A percentile compares a stretch with the other conserved stretches of the same genome.
Conservation (phyloP, 1,140 invertebrate genomes). For the Solenopsis invicta region DNA sequence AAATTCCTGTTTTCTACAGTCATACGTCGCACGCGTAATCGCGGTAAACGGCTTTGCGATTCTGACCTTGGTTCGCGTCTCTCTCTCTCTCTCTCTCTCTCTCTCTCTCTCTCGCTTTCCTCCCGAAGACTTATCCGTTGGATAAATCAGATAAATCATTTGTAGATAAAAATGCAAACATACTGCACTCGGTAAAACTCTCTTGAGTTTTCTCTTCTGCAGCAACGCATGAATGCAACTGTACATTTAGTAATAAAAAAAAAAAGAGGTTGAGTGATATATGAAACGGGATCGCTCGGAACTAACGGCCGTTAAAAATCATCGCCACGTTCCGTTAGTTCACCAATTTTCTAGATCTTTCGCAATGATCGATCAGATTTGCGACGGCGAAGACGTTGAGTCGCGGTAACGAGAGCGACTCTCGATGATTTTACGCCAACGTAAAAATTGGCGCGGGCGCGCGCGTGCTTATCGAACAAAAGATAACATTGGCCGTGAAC, state of each 20-base stretch:
- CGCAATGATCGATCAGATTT: neutral
- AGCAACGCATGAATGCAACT: neutral
- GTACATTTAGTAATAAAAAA: conserved; percentile 2
- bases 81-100: too few relatives aligned
- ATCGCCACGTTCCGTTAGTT: neutral
- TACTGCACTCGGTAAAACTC: neutral
- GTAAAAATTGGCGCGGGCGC: neutral
- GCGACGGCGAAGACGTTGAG: neutral
- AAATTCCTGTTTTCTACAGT: neutral
- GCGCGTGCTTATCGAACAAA: conserved; percentile 1
- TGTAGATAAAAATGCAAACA: neutral
- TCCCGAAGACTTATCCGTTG: neutral
- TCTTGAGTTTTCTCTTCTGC: neutral
- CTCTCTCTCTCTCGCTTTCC: too few relatives aligned
- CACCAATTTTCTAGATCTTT: conserved; percentile 5
- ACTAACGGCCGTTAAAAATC: conserved; percentile 14
- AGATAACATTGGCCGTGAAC: conserved; percentile 46
- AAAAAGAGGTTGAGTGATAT: neutral
- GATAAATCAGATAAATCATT: neutral
- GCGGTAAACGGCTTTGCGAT: neutral
- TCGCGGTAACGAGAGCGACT: neutral
- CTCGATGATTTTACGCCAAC: neutral
- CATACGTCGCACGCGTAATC: neutral
- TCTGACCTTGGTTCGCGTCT: neutral
- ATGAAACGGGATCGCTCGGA: conserved; percentile 4